These are phyloP conservation scores for Colostygia pectinataria DNA, from an alignment of 2,888 invertebrate genomes.

Conservation along the genomic window DNA sequence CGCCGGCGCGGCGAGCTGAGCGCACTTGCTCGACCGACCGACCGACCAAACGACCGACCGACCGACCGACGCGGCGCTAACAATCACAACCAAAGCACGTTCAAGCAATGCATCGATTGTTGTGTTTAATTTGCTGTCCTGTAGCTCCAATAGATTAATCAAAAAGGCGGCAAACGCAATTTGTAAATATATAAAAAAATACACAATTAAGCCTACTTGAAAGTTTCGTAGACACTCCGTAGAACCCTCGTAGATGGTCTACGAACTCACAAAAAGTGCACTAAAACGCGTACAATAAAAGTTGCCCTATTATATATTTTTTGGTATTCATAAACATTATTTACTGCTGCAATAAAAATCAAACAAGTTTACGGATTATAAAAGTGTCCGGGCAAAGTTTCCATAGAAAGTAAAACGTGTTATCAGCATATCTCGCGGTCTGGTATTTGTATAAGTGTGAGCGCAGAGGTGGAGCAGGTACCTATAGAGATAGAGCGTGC, in stretches of 20 bases:
- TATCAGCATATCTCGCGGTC: constrained; percentile 29
- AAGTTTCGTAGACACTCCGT: constrained; percentile 18
- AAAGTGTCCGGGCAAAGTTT: constrained; percentile 27
- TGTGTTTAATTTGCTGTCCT: too few relatives aligned
- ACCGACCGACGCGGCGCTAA: too few relatives aligned
- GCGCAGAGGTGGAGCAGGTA: constrained; percentile 44
- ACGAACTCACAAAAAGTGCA: constrained; percentile 13
- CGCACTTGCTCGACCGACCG: too few relatives aligned
- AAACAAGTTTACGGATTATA: constrained; percentile 18
- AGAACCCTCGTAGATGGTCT: constrained; percentile 25
- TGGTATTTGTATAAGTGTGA: constrained; percentile 25
- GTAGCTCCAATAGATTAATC: too few relatives aligned
- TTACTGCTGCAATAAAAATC: constrained; percentile 10
- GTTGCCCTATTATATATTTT: neutral
- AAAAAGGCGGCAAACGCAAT: too few relatives aligned
- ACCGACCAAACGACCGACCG: too few relatives aligned
- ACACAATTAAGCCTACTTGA: neutral
- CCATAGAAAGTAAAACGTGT: constrained; percentile 31
- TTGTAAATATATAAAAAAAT: constrained; percentile 1
- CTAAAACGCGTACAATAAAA: neutral
- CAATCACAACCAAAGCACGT: too few relatives aligned
- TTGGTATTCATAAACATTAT: neutral
- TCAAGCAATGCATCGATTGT: too few relatives aligned
- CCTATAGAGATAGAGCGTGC: constrained; percentile 69
- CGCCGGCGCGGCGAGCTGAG: neutral